Percentiles rank a stretch among this genome's conserved stretches.
Conservation (phyloP, 2,888 invertebrate species). For the Brachyptera putata region DNA sequence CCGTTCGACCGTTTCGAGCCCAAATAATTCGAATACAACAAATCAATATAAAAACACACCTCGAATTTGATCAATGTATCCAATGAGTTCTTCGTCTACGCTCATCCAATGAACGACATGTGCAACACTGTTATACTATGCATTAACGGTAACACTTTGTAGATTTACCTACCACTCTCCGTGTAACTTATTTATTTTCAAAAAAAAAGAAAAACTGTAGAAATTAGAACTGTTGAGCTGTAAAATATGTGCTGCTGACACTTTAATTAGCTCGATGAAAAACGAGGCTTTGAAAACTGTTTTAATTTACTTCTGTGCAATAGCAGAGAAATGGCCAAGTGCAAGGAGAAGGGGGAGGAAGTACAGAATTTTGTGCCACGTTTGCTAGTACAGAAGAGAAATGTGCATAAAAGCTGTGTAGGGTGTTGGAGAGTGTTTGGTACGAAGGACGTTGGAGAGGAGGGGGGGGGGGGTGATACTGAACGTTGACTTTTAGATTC, state of each 20-base stretch:
- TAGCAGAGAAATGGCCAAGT: not conserved
- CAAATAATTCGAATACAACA: too few relatives aligned
- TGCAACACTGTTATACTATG: not conserved
- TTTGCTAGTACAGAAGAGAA: too few relatives aligned
- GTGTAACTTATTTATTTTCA: slow-evolving; percentile 1
- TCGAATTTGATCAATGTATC: too few relatives aligned
- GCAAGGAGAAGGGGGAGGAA: not conserved
- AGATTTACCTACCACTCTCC: too few relatives aligned
- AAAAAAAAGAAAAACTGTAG: slow-evolving; percentile 3
- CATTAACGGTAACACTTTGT: too few relatives aligned
- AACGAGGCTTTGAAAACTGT: slow-evolving; percentile 44
- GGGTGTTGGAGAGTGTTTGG: not conserved
- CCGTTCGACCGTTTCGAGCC: too few relatives aligned
- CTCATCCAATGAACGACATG: too few relatives aligned
- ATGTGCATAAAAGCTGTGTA: too few relatives aligned
- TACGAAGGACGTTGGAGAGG: not conserved
- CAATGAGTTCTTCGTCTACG: too few relatives aligned
- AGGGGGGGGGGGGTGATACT: not conserved
- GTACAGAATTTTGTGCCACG: not conserved
- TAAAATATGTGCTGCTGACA: slow-evolving; percentile 44
- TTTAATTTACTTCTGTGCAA: slow-evolving; percentile 42
- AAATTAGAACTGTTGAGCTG: slow-evolving; percentile 37
- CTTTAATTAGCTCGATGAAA: slow-evolving; percentile 45
- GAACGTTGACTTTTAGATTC: too few relatives aligned
- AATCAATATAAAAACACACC: too few relatives aligned